phyloP scores from a whole-genome alignment of 2,888 invertebrate genomes.

The Acronicta alni region DNA sequence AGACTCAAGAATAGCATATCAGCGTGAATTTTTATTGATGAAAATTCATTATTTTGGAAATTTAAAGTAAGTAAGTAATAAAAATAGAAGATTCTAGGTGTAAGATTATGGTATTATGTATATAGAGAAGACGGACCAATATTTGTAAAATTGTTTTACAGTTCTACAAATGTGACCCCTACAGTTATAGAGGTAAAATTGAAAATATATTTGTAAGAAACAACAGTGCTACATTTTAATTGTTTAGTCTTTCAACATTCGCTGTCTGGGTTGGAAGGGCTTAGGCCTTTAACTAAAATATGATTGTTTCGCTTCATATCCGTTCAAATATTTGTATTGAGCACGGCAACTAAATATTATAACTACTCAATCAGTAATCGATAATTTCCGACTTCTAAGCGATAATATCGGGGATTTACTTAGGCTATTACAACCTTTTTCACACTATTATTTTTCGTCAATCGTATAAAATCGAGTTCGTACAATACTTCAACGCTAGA shows the following conservation, averaged over 20 bases:
- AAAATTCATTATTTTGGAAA: slow-evolving; percentile 6
- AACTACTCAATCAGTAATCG: not conserved
- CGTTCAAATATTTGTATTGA: slow-evolving; percentile 9
- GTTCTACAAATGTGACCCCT: slow-evolving; percentile 37
- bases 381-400: slow-evolving; percentile 16
- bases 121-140: slow-evolving; percentile 37
- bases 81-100: slow-evolving; percentile 32
- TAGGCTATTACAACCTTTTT: too few relatives aligned
- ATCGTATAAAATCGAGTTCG: slow-evolving; percentile 6
- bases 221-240: slow-evolving; percentile 58
- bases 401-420: too few relatives aligned
- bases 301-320: slow-evolving; percentile 2
- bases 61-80: slow-evolving; percentile 25
- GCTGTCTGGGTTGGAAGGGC: slow-evolving; percentile 64
- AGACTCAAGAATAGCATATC: slow-evolving; percentile 2
- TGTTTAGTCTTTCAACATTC: slow-evolving; percentile 68
- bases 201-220: slow-evolving; percentile 69
- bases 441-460: not conserved
- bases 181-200: slow-evolving; percentile 62
- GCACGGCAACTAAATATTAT: slow-evolving; percentile 1
- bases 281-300: slow-evolving; percentile 46
- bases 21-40: slow-evolving; percentile 6
- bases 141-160: slow-evolving; percentile 15
- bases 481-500: slow-evolving; percentile 8
- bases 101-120: slow-evolving; percentile 5